Evolutionary conservation across 2,797 vertebrate genomes (phyloP).

Genomic region (Urophycis tenuis): DNA sequence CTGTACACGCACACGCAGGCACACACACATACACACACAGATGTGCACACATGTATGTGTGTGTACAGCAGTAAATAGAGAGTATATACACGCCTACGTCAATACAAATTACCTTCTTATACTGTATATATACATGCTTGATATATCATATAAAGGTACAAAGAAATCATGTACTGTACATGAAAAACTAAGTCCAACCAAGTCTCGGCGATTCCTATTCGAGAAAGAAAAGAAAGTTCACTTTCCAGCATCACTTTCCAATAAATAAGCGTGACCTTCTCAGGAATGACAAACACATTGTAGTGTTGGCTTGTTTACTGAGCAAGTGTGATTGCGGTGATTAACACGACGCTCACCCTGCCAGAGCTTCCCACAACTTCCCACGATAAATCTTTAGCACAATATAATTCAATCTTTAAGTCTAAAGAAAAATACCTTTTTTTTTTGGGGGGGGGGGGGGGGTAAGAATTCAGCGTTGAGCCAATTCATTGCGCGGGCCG

Average conservation of each 20-base stretch:
- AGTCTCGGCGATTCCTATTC: not conserved
- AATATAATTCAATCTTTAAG: not conserved
- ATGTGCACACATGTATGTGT: not conserved
- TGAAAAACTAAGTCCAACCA: not conserved
- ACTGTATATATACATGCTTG: not conserved
- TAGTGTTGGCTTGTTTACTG: constrained; percentile 4
- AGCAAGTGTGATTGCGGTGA: not conserved
- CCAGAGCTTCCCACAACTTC: not conserved
- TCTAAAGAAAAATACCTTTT: too few relatives aligned
- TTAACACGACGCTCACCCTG: not conserved
- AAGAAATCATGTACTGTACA: not conserved
- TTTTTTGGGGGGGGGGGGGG: too few relatives aligned
- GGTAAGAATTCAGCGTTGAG: too few relatives aligned
- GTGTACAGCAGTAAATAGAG: not conserved
- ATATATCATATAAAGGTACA: not conserved
- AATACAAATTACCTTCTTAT: not conserved
- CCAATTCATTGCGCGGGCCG: not conserved
- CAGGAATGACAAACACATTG: not conserved
- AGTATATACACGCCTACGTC: not conserved
- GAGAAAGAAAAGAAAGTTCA: not conserved
- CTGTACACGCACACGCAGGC: constrained; percentile 1
- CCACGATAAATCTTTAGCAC: not conserved
- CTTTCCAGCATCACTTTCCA: not conserved
- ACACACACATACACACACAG: not conserved
- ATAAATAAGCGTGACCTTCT: not conserved